Base-by-base conservation (phyloP, 1,140 invertebrate species). In the Eupristina koningsbergeri region DNA sequence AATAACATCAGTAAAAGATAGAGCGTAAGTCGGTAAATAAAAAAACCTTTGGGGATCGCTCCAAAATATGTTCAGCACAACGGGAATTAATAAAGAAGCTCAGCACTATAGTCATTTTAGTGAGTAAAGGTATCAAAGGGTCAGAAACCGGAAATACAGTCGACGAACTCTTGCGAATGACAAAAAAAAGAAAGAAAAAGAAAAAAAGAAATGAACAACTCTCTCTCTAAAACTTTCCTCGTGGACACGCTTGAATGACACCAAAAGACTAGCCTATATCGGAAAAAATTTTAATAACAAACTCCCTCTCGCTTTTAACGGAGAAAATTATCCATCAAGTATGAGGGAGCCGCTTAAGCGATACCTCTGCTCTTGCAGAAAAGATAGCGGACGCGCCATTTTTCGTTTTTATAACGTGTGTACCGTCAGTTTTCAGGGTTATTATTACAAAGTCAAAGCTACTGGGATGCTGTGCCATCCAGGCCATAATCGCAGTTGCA, bases 261-360 rank as follows among this genome's bases (percentile, higher is more conserved):
- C 13, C 36, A 63, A 79, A 73, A 79, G 76, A 63, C 73, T 15
- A 36, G 47, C 29, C 31, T 58, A 26, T 22, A 9, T 26, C 53
- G 53, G 22, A 39, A 75, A 58, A 84, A 88, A 86, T 89, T 89
- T 89, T 88, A 89, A 89, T 89, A 90, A 89, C 89, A 89, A 89
- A 90, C 88, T 88, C 81, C 74, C 79, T 77, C 22, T 26, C 45
- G 34, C 26, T 71, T 15, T 36, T 1, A 41, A 45, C 34, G 22
- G 50, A 85, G 87, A 87, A 90, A 90, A 90, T 90, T 88, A 89
- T 89, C 89, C 87, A 90, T 89, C 89, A 89, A 87, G 88, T 87
- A 22, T 85, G 31, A 26, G 26, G 6, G 73, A 45, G 31, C 58
- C 83, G 84, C 31, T 86, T 85, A 85, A 84, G 80, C 84, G 85